Conservation (phyloP, 2,888 invertebrate species). For the Polydrusus pterygomalis region DNA sequence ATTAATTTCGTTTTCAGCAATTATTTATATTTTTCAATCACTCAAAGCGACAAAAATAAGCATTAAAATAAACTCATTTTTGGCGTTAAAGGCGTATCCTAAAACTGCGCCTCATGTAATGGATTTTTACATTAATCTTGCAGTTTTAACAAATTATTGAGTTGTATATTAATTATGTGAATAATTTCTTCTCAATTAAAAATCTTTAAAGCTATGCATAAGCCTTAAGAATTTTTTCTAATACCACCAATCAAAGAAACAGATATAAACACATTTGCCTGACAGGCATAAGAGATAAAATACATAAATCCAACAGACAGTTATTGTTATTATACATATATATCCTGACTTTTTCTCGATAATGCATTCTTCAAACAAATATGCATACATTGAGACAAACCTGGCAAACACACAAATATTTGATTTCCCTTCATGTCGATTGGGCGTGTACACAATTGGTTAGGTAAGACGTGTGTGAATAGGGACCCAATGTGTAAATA, state of each 20-base stretch:
- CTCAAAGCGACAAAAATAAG: too few relatives aligned
- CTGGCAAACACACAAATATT: neutral
- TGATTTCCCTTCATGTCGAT: neutral
- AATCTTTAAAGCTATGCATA: too few relatives aligned
- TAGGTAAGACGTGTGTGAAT: neutral
- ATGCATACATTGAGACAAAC: neutral
- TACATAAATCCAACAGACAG: neutral
- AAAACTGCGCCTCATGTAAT: too few relatives aligned
- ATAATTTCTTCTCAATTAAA: too few relatives aligned
- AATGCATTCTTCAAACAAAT: slow-evolving; percentile 2
- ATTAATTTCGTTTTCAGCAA: too few relatives aligned
- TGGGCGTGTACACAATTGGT: neutral
- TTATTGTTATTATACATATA: neutral
- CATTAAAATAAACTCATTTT: too few relatives aligned
- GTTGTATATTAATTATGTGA: too few relatives aligned
- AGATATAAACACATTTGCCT: neutral
- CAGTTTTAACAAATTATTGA: too few relatives aligned
- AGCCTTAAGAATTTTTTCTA: neutral
- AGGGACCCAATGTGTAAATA: neutral
- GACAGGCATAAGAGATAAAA: slow-evolving; percentile 10
- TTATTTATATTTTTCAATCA: too few relatives aligned
- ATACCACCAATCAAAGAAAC: neutral
- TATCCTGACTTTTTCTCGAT: neutral
- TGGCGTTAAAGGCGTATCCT: too few relatives aligned
- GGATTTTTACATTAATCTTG: too few relatives aligned